Evolutionary conservation across 2,113 vertebrate species (phyloP).

Genomic region (Saccopteryx bilineata): DNA sequence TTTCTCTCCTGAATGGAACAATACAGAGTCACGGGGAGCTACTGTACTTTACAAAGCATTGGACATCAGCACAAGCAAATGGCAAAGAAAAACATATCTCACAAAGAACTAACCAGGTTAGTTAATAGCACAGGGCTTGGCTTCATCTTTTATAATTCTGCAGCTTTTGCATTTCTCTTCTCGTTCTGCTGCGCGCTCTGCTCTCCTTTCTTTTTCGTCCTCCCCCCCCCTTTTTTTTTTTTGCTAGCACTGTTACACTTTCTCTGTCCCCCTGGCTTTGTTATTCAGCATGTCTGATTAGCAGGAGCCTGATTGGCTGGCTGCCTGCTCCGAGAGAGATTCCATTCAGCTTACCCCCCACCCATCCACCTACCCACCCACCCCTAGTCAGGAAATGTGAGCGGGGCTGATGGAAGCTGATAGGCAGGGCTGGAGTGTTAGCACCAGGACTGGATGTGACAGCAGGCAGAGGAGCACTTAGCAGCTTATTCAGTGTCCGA

Average conservation of each 20-base stretch:
- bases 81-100: slow-evolving; percentile 65
- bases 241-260: slow-evolving; percentile 73
- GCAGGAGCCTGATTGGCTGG: slow-evolving; percentile 92
- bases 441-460: slow-evolving; percentile 86
- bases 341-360: slow-evolving; percentile 85
- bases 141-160: slow-evolving; percentile 47
- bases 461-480: slow-evolving; percentile 84
- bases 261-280: slow-evolving; percentile 84
- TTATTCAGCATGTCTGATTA: slow-evolving; percentile 90
- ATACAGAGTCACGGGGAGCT: slow-evolving; percentile 81
- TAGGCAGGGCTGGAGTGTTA: slow-evolving; percentile 85
- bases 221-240: not conserved
- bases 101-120: slow-evolving; percentile 67
- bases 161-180: slow-evolving; percentile 77
- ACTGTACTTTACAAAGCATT: slow-evolving; percentile 78
- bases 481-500: slow-evolving; percentile 70
- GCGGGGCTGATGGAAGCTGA: slow-evolving; percentile 89
- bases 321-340: slow-evolving; percentile 88
- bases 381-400: slow-evolving; percentile 85
- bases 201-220: slow-evolving; percentile 78
- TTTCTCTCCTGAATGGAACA: slow-evolving; percentile 86
- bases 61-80: slow-evolving; percentile 43
- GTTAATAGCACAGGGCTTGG: slow-evolving; percentile 61
- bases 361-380: slow-evolving; percentile 83
- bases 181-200: slow-evolving; percentile 61